Evolutionary conservation across 2,113 vertebrate genomes (phyloP).

Genomic region (Triplophysa tibetana): DNA sequence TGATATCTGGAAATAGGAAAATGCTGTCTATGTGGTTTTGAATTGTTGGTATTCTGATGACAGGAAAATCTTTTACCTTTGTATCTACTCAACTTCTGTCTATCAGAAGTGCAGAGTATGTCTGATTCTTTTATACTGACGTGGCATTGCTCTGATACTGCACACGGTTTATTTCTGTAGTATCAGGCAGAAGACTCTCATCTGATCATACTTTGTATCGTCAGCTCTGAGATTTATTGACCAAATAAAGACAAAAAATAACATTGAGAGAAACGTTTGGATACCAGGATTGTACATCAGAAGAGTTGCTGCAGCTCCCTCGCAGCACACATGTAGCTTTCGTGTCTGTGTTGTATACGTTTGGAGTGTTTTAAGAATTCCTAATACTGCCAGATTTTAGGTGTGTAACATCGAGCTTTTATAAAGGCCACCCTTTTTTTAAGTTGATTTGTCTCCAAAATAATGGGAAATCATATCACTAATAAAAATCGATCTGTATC

Average conservation of each 20-base stretch:
- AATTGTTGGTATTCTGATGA: constrained; percentile 40
- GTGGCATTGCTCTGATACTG: constrained; percentile 37
- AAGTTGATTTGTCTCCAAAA: neutral
- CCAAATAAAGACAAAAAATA: constrained; percentile 65
- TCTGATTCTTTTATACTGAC: constrained; percentile 19
- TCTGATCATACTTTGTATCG: constrained; percentile 53
- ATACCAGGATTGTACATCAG: constrained; percentile 56
- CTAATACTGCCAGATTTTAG: constrained; percentile 45
- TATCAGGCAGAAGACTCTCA: constrained; percentile 45
- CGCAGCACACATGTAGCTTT: constrained; percentile 34
- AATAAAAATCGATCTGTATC: too few species aligned
- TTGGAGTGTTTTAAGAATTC: constrained; percentile 57
- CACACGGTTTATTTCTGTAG: constrained; percentile 26
- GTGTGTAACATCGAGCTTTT: neutral
- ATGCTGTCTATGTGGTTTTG: constrained; percentile 35
- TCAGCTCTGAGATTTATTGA: constrained; percentile 66
- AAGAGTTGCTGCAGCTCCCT: constrained; percentile 52
- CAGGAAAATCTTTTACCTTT: constrained; percentile 5
- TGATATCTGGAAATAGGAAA: neutral
- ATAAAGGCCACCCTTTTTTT: neutral
- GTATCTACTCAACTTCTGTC: constrained; percentile 25
- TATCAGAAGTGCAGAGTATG: constrained; percentile 30
- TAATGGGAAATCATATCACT: neutral
- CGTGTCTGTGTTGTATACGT: constrained; percentile 66
- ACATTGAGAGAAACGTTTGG: constrained; percentile 50